Conservation (phyloP, 2,888 invertebrate species). For the Tenthredo amoena region DNA sequence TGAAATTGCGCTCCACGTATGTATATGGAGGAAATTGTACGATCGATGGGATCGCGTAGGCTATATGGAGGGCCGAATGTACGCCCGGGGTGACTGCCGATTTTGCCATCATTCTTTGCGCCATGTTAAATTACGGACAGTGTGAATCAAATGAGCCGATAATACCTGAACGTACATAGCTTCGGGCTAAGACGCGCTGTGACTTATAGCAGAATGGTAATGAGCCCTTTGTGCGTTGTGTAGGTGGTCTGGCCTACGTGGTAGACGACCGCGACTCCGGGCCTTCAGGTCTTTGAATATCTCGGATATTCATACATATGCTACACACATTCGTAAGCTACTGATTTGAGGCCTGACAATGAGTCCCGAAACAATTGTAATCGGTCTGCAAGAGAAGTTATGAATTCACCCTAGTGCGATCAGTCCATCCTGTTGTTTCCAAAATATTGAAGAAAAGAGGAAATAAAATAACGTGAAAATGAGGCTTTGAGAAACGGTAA, state of each 20-base stretch:
- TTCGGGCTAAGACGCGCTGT: conserved; percentile 64
- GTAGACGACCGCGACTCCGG: conserved; percentile 4
- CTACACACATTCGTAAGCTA: neutral
- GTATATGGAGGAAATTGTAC: conserved; percentile 39
- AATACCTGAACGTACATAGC: conserved; percentile 72
- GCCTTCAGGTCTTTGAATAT: conserved; percentile 4
- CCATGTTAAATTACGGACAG: conserved; percentile 69
- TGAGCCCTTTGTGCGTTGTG: conserved; percentile 59
- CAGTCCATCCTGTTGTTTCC: neutral
- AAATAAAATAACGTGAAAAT: neutral
- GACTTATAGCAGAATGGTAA: conserved; percentile 72
- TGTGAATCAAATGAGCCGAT: conserved; percentile 72
- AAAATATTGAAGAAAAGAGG: neutral
- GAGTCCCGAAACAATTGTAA: neutral
- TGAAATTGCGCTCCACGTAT: conserved; percentile 13
- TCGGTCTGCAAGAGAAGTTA: neutral
- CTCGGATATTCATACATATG: neutral
- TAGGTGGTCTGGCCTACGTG: conserved; percentile 63
- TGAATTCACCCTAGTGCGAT: neutral
- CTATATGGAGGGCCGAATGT: conserved; percentile 12
- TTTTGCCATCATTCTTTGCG: conserved; percentile 65
- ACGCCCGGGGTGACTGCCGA: conserved; percentile 65
- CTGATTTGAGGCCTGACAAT: neutral
- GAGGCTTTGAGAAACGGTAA: neutral
- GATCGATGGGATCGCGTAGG: conserved; percentile 23